Conservation (phyloP, 2,888 invertebrate genomes). For the Lasioglossum pauxillum region DNA sequence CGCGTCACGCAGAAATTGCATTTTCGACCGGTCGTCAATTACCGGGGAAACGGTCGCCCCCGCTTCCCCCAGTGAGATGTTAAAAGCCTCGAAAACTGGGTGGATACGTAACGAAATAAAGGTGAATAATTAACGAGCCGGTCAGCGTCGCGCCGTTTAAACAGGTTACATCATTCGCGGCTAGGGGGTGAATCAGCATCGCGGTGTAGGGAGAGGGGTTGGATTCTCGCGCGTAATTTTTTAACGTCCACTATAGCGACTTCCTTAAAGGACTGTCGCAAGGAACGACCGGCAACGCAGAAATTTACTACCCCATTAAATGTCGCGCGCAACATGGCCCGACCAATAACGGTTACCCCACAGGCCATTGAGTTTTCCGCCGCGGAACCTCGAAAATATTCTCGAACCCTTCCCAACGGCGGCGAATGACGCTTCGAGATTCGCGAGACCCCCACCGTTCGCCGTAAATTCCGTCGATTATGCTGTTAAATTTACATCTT, state of each 20-base stretch:
- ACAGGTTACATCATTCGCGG: conserved; percentile 41
- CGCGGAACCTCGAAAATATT: conserved; percentile 37
- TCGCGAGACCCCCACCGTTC: background rate
- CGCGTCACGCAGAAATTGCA: conserved; percentile 35
- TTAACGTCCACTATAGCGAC: conserved; percentile 31
- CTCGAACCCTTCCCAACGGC: too few relatives aligned
- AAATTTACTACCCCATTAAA: conserved; percentile 61
- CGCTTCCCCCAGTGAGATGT: conserved; percentile 13
- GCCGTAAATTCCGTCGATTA: background rate
- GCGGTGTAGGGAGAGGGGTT: background rate
- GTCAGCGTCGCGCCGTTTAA: conserved; percentile 24
- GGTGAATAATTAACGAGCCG: conserved; percentile 47
- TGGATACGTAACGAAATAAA: conserved; percentile 45
- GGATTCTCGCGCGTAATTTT: conserved; percentile 42
- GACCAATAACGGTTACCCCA: conserved; percentile 38
- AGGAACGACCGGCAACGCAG: conserved; percentile 44
- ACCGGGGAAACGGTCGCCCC: background rate
- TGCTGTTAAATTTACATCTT: background rate
- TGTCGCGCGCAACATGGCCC: conserved; percentile 32
- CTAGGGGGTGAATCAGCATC: background rate
- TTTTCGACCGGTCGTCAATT: conserved; percentile 48
- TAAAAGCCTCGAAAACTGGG: conserved; percentile 29
- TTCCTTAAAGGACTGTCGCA: conserved; percentile 24
- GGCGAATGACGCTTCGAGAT: background rate
- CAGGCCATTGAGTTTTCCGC: conserved; percentile 20